Conservation (phyloP, 2,113 vertebrate species). For the Struthio camelus region DNA sequence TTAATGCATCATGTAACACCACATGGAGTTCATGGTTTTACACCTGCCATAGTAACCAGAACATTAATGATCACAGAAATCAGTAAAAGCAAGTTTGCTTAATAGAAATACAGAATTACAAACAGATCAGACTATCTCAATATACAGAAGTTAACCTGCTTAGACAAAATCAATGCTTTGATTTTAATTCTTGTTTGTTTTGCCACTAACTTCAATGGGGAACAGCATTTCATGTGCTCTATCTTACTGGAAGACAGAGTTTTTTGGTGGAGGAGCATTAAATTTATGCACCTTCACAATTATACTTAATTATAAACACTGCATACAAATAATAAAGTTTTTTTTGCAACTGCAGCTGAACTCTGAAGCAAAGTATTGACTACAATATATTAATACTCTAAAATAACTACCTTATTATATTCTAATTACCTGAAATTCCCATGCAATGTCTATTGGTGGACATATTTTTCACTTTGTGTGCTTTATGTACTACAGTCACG, state of each 20-base stretch:
- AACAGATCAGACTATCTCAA: not conserved
- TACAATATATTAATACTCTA: not conserved
- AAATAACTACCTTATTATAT: not conserved
- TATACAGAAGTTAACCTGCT: not conserved
- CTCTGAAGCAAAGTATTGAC: not conserved
- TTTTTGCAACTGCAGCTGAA: not conserved
- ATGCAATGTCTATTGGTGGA: not conserved
- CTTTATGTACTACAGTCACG: not conserved
- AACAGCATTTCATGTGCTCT: not conserved
- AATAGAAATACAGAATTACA: not conserved
- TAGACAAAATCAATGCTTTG: not conserved
- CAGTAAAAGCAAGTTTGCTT: not conserved
- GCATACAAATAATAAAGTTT: not conserved
- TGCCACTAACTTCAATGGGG: not conserved
- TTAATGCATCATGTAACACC: not conserved
- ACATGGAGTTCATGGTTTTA: not conserved
- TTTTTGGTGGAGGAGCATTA: not conserved
- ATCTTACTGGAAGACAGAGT: not conserved
- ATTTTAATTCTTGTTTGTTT: not conserved
- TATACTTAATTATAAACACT: not conserved
- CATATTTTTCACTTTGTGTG: not conserved
- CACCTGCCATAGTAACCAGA: not conserved
- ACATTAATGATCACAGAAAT: not conserved
- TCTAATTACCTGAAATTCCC: not conserved
- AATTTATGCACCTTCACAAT: not conserved